Conservation (phyloP, 2,888 invertebrate genomes). For the Lycocerus yunnanus region DNA sequence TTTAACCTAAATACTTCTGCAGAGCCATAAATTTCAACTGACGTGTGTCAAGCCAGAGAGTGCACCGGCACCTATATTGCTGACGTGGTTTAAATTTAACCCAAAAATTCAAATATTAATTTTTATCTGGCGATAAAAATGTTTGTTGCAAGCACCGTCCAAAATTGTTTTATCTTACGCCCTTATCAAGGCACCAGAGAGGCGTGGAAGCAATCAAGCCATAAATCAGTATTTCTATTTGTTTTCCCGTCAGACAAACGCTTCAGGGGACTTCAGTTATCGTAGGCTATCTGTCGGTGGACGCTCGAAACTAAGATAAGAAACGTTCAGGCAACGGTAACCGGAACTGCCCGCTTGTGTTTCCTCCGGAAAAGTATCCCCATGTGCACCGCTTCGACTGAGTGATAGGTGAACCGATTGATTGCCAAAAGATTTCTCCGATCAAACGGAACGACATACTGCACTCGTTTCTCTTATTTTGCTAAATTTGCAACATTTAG, state of each 20-base stretch:
- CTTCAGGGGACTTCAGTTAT: conserved; percentile 34
- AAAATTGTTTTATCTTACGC: conserved; percentile 39
- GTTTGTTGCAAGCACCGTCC: conserved; percentile 34
- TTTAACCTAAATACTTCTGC: background rate
- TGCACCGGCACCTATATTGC: background rate
- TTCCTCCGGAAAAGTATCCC: conserved; percentile 41
- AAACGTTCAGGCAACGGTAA: conserved; percentile 43
- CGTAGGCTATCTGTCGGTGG: conserved; percentile 46
- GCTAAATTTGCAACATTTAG: conserved; percentile 1
- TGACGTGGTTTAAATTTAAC: background rate
- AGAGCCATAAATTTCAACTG: background rate
- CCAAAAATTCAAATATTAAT: background rate
- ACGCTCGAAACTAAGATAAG: conserved; percentile 43
- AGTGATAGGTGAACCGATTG: conserved; percentile 36
- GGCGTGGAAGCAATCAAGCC: conserved; percentile 43
- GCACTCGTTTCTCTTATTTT: background rate
- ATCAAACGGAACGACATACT: background rate
- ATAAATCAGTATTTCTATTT: conserved; percentile 46
- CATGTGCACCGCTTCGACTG: conserved; percentile 28
- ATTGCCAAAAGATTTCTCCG: conserved; percentile 38
- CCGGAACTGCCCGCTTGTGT: conserved; percentile 45
- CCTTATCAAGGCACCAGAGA: conserved; percentile 40
- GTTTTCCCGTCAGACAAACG: conserved; percentile 34
- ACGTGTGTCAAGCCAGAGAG: background rate
- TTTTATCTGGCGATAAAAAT: conserved; percentile 20